Evolutionary conservation across 2,888 invertebrate species (phyloP), one percentile per base, ranked within the genome.

Genomic region (Mesoligia furuncula): DNA sequence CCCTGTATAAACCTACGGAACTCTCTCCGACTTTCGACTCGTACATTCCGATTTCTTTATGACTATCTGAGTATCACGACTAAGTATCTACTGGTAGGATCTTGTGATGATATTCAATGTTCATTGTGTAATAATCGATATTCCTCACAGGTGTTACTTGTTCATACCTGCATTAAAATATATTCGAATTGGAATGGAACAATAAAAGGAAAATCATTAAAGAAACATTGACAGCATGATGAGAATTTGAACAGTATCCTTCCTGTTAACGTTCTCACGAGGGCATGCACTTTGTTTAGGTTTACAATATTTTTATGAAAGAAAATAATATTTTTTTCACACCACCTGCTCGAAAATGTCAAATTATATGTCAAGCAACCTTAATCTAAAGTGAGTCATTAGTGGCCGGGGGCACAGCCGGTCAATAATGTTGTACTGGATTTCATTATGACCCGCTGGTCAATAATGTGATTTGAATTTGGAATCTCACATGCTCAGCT

Each of bases 131-230:
- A n/a, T 59, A 42, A 85, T 85, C 72, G 59, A 73, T 71, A 85
- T 85, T 84, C 82, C 2, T 67, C 7, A 73, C 81, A 81, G 70
- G 85, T 75, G 72, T 54, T 48, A 17, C 64, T 54, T 69, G 45
- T 73, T 27, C 20, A 51, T 51, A n/a, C 77, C 27, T 48, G 51
- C 13, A 69, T 70, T 66, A 31, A 51, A 74, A 39, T 77, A 73
- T 67, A 61, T 65, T 73, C 13, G 45, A 51, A 11, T 64, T 27
- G 54, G 27, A 45, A 36, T 57, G 2, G 39, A 64, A 77, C 65
- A 84, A 65, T 74, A 74, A 62, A 77, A 65, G 59, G 70, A 15
- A 71, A 78, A 73, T 62, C 45, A 73, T 66, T 48, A 8, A 48
- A 48, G 15, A 42, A 31, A 64, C 62, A 54, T 74, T 31, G 57